These are phyloP conservation scores for Sparidentex hasta DNA, from an alignment of 2,797 vertebrate genomes.

Conservation along the genomic window DNA sequence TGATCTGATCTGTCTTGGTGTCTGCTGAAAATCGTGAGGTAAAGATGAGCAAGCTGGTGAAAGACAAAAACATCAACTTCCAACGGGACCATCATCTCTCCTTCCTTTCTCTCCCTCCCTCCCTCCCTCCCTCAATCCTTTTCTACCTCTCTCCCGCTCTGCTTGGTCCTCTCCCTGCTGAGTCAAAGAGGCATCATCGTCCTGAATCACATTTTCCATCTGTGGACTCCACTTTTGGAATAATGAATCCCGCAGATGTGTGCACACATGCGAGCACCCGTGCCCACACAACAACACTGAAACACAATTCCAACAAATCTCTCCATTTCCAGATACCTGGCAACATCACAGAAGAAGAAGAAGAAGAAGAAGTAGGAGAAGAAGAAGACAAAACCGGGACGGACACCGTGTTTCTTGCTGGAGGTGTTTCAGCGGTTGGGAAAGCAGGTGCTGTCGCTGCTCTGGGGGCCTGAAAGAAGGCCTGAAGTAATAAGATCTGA, in stretches of 20 bases:
- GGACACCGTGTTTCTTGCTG: slow-evolving; percentile 56
- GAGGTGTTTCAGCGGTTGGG: slow-evolving; percentile 30
- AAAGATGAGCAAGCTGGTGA: slow-evolving; percentile 55
- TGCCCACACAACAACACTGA: slow-evolving; percentile 64
- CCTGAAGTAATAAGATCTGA: slow-evolving; percentile 53
- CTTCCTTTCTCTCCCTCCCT: slow-evolving; percentile 8
- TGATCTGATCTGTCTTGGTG: slow-evolving; percentile 25
- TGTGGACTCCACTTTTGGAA: slow-evolving; percentile 72
- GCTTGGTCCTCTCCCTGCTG: slow-evolving; percentile 70
- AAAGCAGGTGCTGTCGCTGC: slow-evolving; percentile 66
- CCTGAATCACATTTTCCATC: slow-evolving; percentile 83
- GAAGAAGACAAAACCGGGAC: slow-evolving; percentile 40
- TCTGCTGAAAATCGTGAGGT: slow-evolving; percentile 31
- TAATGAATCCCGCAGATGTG: slow-evolving; percentile 82
- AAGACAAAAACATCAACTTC: slow-evolving; percentile 64
- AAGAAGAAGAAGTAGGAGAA: slow-evolving; percentile 22
- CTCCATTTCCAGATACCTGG: slow-evolving; percentile 41
- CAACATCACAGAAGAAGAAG: slow-evolving; percentile 42
- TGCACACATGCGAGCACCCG: slow-evolving; percentile 51
- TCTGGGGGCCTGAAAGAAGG: slow-evolving; percentile 35
- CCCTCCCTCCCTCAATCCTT: not conserved
- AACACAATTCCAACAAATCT: slow-evolving; percentile 29
- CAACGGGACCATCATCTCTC: slow-evolving; percentile 48
- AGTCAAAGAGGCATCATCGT: slow-evolving; percentile 79
- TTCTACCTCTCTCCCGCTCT: slow-evolving; percentile 30